Conservation (phyloP, 2,888 invertebrate species). For the Drosophila nr. medialis region DNA sequence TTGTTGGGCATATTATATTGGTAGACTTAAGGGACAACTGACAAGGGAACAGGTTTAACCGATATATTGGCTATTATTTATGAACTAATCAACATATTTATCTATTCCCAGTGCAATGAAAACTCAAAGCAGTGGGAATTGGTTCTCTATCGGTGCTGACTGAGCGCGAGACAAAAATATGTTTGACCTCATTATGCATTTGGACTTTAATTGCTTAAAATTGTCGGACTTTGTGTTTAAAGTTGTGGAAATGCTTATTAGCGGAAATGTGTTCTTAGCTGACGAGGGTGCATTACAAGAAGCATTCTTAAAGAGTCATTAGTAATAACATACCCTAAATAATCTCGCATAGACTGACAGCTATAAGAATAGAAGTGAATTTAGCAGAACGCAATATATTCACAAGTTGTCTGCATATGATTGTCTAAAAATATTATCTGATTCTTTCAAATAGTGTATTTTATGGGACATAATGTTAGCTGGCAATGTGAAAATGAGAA, state of each 20-base stretch:
- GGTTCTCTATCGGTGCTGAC: not conserved
- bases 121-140: not conserved
- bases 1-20: not conserved
- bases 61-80: not conserved
- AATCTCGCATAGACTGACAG: not conserved
- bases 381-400: not conserved
- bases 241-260: not conserved
- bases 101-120: not conserved
- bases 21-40: not conserved
- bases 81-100: not conserved
- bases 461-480: not conserved
- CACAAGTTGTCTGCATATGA: not conserved
- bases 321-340: not conserved
- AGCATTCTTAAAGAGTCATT: not conserved
- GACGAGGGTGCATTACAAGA: not conserved
- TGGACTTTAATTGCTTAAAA: not conserved
- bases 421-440: not conserved
- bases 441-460: not conserved
- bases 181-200: not conserved
- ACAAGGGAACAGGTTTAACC: not conserved
- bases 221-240: not conserved
- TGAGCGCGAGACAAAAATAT: not conserved
- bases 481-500: not conserved
- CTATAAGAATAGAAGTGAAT: not conserved
- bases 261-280: not conserved